A percentile compares a stretch with the other conserved stretches of the same genome.
These are phyloP conservation scores for Microchirus variegatus DNA, from an alignment of 2,797 vertebrate species.

Conservation along the genomic window DNA sequence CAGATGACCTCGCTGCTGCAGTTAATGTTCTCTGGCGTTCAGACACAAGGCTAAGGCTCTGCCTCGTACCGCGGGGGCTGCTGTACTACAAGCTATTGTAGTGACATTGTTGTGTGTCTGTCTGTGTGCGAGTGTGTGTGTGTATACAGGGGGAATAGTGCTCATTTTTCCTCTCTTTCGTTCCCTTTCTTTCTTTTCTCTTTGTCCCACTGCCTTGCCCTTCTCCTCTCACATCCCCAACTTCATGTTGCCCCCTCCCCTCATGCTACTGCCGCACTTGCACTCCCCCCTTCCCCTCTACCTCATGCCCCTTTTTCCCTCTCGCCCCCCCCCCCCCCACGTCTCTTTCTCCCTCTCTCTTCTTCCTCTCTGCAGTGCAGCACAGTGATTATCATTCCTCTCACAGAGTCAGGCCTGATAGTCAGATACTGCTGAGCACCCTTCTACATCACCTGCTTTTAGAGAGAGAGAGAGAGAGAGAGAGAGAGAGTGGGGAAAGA, in stretches of 20 bases:
- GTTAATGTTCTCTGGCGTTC: slow-evolving; percentile 80
- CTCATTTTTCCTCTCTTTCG: slow-evolving; percentile 33
- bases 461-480: slow-evolving; percentile 52
- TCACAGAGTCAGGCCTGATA: slow-evolving; percentile 85
- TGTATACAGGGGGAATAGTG: not conserved
- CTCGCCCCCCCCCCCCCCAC: slow-evolving; percentile 31
- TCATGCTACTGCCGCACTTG: slow-evolving; percentile 61
- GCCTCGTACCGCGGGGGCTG: slow-evolving; percentile 55
- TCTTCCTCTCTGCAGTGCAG: slow-evolving; percentile 82
- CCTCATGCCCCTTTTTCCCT: slow-evolving; percentile 61
- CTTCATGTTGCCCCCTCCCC: slow-evolving; percentile 23
- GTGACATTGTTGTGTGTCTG: slow-evolving; percentile 37
- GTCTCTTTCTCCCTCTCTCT: slow-evolving; percentile 56
- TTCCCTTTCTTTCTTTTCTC: slow-evolving; percentile 34
- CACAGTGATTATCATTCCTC: slow-evolving; percentile 86
- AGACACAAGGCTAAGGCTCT: slow-evolving; percentile 71
- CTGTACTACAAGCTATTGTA: slow-evolving; percentile 72
- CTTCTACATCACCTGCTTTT: slow-evolving; percentile 84
- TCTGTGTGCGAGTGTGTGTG: slow-evolving; percentile 22
- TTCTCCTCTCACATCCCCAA: slow-evolving; percentile 22
- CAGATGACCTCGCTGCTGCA: slow-evolving; percentile 82
- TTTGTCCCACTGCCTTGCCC: slow-evolving; percentile 39
- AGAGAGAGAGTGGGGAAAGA: slow-evolving; percentile 19
- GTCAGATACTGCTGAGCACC: slow-evolving; percentile 85
- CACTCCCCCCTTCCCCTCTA: slow-evolving; percentile 57